Evolutionary conservation across 2,797 vertebrate species (phyloP), one percentile per base, ranked within the genome.

Genomic region (Hippocampus kuda): DNA sequence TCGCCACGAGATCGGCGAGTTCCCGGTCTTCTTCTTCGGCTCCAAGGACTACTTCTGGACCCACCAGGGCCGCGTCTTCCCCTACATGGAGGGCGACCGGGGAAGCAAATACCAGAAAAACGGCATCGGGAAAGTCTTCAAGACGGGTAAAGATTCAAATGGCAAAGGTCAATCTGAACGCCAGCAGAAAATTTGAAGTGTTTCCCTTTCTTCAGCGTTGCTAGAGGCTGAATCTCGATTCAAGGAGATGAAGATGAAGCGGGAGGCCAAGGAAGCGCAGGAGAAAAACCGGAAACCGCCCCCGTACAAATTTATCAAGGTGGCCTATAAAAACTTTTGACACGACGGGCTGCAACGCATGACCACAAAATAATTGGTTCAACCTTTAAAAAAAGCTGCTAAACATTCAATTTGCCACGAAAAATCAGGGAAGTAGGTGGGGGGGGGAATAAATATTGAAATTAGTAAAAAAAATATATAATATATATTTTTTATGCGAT

Each of bases 21-120:
- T 99, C 80, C 97, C 97, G 0, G 96, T 99, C 73, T 98, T 95
- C 90, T 99, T 99, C 88, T 99, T 99, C 68, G 97, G 97, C 74
- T 99, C 97, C 73, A 98, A 95, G 86, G 97, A 99, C 89, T 99
- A 97, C 85, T 99, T 97, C 84, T 99, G 97, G 96, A 99, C 96
- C 0, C 95, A 99, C 83, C 97, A 98, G 88, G 97, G 95, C 0
- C 90, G 97, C 62, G 96, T 98, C 48, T 99, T 99, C 84, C 97
- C 97, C 1, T 99, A 99, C 81, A 94, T 99, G 94, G 97, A 99
- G 83, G 97, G 97, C 71, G 97, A 98, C 88, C 75, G 94, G 62
- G 97, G 96, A 68, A 96, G 93, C 88, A 95, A 92, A 86, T 87
- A 95, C 85, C 95, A 97, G 76, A 92, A 92, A 74, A 94, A 88